These are phyloP conservation scores for Ceratotherium simum DNA, from an alignment of 2,113 vertebrate species.

Conservation along the genomic window DNA sequence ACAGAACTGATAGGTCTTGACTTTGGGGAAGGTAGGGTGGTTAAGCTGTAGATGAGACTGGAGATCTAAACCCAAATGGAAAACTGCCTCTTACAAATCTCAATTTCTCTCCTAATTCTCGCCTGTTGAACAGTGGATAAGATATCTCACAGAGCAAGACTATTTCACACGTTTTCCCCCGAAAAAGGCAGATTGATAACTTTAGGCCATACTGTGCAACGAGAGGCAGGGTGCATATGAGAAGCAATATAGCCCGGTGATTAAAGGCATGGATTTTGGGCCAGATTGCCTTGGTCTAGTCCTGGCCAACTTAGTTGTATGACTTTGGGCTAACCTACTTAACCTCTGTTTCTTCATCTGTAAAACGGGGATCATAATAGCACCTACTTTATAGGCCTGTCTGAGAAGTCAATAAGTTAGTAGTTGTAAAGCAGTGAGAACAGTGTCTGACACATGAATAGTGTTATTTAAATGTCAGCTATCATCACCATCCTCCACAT, in stretches of 20 bases:
- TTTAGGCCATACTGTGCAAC: background rate
- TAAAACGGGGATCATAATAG: background rate
- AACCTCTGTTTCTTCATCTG: constrained; percentile 39
- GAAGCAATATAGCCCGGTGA: background rate
- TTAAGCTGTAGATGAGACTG: background rate
- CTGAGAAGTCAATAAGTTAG: background rate
- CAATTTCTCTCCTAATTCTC: constrained; percentile 47
- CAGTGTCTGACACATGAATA: background rate
- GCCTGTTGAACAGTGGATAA: background rate
- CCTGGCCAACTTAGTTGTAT: background rate
- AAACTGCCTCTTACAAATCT: constrained; percentile 36
- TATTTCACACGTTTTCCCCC: background rate
- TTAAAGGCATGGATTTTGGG: background rate
- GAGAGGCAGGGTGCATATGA: background rate
- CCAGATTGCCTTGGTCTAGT: background rate
- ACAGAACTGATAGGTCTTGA: background rate
- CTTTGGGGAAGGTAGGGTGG: background rate
- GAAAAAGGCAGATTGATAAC: background rate
- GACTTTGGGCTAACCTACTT: background rate
- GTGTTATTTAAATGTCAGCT: background rate
- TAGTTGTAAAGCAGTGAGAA: background rate
- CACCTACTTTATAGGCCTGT: background rate
- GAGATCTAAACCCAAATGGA: constrained; percentile 28
- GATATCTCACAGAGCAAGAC: constrained; percentile 4
- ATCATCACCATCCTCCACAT: background rate